Evolutionary conservation across 2,797 vertebrate genomes (phyloP), one percentile per base, ranked within the genome.

Genomic region (Valencia hispanica): DNA sequence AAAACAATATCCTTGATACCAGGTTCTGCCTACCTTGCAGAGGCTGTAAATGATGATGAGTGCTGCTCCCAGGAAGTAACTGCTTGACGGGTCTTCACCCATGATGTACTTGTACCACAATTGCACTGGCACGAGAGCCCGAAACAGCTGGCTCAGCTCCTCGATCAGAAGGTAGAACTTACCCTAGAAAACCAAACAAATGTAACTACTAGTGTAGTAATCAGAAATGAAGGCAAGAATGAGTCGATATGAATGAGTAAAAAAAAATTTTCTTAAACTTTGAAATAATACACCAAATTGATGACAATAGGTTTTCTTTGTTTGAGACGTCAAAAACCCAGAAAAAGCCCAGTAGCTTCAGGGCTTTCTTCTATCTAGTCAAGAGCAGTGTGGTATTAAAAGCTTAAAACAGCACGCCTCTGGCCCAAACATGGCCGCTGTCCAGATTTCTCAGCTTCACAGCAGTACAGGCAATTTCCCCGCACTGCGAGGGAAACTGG

Each of bases 91-190:
- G 81, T 98, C 97, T 0, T 98, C 97, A 6, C 97, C 97, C 97
- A 99, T 97, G 92, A 99, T 99, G 95, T 98, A 99, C 82, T 98
- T 98, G 88, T 98, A 99, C 98, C 98, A 99, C 78, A 99, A 93
- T 96, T 99, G 98, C 95, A 99, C 97, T 85, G 98, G 98, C 41
- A 99, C 96, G 18, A 99, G 94, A 0, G 97, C 97, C 12, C 98
- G 96, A 88, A 98, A 97, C 84, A 99, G 96, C 95, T 99, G 98
- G 95, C 98, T 99, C 92, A 98, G 93, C 93, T 99, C 98, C 91
- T 99, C 98, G 2, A 99, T 97, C 83, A 99, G 84, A 93, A 99
- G 94, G 89, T 99, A 99, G 87, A 97, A 96, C 90, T 98, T 99
- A 0, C 98, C 98, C 98, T 99, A 93, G 15, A 89, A 85, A 83